phyloP scores from a whole-genome alignment of 2,797 vertebrate genomes.

The Cyprinodon diabolis region DNA sequence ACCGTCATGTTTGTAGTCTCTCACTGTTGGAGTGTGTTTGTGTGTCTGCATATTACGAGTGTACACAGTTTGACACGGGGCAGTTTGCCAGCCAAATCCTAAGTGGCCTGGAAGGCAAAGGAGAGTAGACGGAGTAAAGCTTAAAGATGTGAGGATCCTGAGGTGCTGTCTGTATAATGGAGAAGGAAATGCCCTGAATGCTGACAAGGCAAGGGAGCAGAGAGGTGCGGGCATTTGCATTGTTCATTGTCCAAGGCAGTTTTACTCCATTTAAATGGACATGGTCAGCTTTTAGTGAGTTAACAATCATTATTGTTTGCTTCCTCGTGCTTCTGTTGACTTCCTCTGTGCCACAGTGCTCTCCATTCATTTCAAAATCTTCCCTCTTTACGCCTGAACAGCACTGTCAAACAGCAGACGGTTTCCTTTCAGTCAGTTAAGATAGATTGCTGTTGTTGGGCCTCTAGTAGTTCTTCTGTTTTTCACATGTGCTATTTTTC shows the following conservation, averaged over 20 bases:
- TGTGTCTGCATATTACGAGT: constrained; percentile 13
- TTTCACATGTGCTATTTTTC: constrained; percentile 3
- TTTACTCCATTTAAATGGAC: constrained; percentile 42
- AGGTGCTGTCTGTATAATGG: constrained; percentile 38
- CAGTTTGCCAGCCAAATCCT: constrained; percentile 49
- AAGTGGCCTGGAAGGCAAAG: constrained; percentile 50
- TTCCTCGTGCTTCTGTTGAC: constrained; percentile 23
- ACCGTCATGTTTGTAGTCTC: constrained; percentile 8
- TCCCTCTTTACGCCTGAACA: constrained; percentile 24
- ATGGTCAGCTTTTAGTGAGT: constrained; percentile 26
- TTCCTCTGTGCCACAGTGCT: constrained; percentile 39
- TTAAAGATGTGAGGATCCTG: constrained; percentile 39
- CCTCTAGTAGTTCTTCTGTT: neutral
- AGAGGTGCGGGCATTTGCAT: constrained; percentile 9
- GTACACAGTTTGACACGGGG: constrained; percentile 23
- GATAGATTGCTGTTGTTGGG: constrained; percentile 25
- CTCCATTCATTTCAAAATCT: constrained; percentile 23
- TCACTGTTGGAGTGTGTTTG: neutral
- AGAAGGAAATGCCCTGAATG: constrained; percentile 30
- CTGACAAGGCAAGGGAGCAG: constrained; percentile 50
- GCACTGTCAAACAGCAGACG: constrained; percentile 22
- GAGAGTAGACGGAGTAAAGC: constrained; percentile 42
- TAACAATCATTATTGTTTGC: constrained; percentile 35
- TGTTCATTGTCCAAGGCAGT: constrained; percentile 21
- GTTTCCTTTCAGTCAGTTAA: constrained; percentile 14